Base-by-base conservation (phyloP, 2,113 vertebrate genomes). In the Phocoena sinus region DNA sequence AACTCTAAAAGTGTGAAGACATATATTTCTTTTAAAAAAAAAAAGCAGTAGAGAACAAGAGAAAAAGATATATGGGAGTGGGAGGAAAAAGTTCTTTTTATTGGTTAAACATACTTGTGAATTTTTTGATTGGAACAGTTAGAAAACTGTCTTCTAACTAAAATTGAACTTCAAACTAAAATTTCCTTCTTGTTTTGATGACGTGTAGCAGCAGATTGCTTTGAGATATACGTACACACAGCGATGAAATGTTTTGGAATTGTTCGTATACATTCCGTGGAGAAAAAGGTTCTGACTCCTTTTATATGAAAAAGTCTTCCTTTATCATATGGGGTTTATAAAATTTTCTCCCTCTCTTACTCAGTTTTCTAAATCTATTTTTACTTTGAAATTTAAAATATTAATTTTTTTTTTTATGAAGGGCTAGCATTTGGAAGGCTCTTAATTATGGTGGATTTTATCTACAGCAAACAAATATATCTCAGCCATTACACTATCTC, bases 381-480 rank as follows among this genome's bases (percentile, higher is more conserved):
- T 85, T 97, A 89, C 53, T 96, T 81, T 81, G 95, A 95, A 98
- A 98, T 83, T 96, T 21, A 94, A 94, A 96, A 93, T 97, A 67
- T 63, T 97, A 58, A 3, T 62, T 97, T 97, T 97, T 94, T 94
- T 96, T 90, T 87, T 68, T 85, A 71, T 63, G 76, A 97, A 67
- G 11, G 62, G 92, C 47, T 97, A 96, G 38, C 97, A 95, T 88
- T 95, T 92, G 96, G 5, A 91, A 94, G 77, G 53, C 28, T 98
- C 93, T 98, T 98, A 97, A 97, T 98, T 98, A 96, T 90, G 70
- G 4, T 81, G 31, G 8, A 21, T 73, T 98, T 99, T 97, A 97
- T 98, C 96, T 90, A 88, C 77, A 92, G 87, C 94, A 95, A 98
- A 95, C 86, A 97, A 89, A 98, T 99, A 97, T 97, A 70, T 92